Base-by-base conservation (phyloP, 2,888 invertebrate genomes). In the Cyclophora albipunctata region DNA sequence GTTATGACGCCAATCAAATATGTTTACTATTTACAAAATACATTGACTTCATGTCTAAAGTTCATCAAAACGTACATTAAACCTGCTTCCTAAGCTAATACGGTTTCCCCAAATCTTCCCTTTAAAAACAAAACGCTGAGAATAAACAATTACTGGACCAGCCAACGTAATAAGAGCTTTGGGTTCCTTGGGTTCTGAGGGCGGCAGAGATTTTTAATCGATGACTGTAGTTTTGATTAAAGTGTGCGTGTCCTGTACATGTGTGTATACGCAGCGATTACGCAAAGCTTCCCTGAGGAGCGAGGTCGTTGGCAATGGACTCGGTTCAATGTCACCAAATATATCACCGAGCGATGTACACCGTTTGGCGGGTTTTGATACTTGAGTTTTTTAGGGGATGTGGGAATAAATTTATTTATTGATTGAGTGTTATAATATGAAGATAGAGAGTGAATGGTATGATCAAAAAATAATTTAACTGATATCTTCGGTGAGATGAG, bases 311-410 rank as follows among this genome's bases (percentile, higher is more conserved):
- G 88, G 86, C 88, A 88, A 88, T 88, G 88, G 87, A 81, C 83
- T 69, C 84, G 63, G 88, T 88, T 88, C 88, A 88, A 88, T 88
- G 88, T 88, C 88, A 88, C 88, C 87, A 88, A 88, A 88, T 87
- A 86, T 87, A 86, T 88, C 87, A 85, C 84, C 78, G 76, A 68
- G 71, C 64, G 45, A 57, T 65, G 51, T 66, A 69, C 63, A 51
- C 45, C 64, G 73, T 54, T 47, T 59, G 58, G 37, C 6, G 43
- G 6, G 33, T 50, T 64, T 83, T 83, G 81, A 74, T 78, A 79
- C 78, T 84, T 73, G 54, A 40, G 3, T 35, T 40, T 42, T 4
- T 4, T 33, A 20, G 20, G 20, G 20, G 20, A 20, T 20, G 20
- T 1, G 20, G 20, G 20, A 20, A 20, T 20, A 20, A 20, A 20